Evolutionary conservation across 2,888 invertebrate species (phyloP).

Genomic region (Aphodius sticticus): DNA sequence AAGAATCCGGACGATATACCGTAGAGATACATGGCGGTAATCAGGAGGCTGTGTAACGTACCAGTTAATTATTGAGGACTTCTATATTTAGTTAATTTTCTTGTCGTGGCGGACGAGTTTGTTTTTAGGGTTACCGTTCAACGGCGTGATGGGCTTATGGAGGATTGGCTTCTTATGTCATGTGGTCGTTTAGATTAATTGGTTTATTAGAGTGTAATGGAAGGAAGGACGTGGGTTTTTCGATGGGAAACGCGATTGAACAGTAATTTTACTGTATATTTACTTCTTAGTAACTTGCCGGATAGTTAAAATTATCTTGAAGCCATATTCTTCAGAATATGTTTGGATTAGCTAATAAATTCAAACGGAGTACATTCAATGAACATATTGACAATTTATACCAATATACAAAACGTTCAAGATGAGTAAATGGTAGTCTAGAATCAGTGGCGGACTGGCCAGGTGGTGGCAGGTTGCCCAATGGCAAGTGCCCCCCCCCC

Average conservation of each 20-base stretch:
- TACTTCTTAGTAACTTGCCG: neutral
- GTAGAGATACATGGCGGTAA: neutral
- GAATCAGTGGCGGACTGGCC: no score
- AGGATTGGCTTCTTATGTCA: neutral
- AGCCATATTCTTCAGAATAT: no score
- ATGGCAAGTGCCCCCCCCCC: no score
- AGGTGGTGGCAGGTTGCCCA: no score
- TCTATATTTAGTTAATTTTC: conserved; percentile 4
- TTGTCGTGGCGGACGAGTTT: neutral
- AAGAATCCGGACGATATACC: conserved; percentile 4
- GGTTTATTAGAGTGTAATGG: neutral
- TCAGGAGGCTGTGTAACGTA: neutral
- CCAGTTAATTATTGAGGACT: neutral
- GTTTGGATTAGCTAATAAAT: no score
- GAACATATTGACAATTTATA: no score
- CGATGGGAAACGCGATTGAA: neutral
- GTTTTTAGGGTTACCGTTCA: neutral
- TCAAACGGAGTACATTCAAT: no score
- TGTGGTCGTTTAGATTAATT: neutral
- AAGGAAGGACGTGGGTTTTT: neutral
- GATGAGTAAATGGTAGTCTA: no score
- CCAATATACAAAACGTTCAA: no score
- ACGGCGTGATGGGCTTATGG: neutral
- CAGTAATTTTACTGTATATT: neutral
- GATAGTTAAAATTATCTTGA: neutral